phyloP scores from a whole-genome alignment of 2,888 invertebrate species.

The Heliconius charithonia region DNA sequence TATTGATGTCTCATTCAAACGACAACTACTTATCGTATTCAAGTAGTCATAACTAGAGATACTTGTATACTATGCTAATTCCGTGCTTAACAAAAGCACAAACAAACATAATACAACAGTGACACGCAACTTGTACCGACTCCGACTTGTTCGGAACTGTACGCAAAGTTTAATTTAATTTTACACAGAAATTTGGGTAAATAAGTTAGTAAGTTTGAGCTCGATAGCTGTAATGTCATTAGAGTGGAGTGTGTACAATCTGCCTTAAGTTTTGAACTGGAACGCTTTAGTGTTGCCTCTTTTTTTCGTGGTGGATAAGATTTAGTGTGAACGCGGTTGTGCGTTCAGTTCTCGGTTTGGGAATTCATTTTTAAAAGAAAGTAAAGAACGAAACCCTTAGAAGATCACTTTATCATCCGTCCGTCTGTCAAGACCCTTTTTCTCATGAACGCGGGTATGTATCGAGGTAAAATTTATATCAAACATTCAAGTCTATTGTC shows the following conservation, averaged over 20 bases:
- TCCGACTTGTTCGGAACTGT: conserved; percentile 25
- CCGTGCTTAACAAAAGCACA: not conserved
- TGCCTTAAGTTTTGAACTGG: conserved; percentile 11
- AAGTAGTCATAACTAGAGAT: not conserved
- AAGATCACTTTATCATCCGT: too few relatives aligned
- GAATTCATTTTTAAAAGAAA: too few relatives aligned
- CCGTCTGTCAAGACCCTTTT: too few relatives aligned
- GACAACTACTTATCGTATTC: not conserved
- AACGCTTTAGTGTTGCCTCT: not conserved
- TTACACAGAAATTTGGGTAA: conserved; percentile 30
- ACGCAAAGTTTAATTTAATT: conserved; percentile 40
- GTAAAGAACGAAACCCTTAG: too few relatives aligned
- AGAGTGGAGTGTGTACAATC: conserved; percentile 27
- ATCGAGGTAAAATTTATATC: too few relatives aligned
- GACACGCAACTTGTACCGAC: conserved; percentile 17
- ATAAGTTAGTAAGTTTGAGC: conserved; percentile 34
- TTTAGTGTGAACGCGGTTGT: not conserved
- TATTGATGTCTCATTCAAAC: too few relatives aligned
- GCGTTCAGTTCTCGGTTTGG: not conserved
- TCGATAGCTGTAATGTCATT: conserved; percentile 32
- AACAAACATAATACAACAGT: conserved; percentile 14
- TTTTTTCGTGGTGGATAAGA: not conserved
- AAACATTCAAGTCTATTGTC: too few relatives aligned
- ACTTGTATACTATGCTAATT: not conserved
- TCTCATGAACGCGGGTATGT: too few relatives aligned